These are phyloP conservation scores for Troides oblongomaculatus DNA, from an alignment of 2,888 invertebrate genomes.

Conservation along the genomic window DNA sequence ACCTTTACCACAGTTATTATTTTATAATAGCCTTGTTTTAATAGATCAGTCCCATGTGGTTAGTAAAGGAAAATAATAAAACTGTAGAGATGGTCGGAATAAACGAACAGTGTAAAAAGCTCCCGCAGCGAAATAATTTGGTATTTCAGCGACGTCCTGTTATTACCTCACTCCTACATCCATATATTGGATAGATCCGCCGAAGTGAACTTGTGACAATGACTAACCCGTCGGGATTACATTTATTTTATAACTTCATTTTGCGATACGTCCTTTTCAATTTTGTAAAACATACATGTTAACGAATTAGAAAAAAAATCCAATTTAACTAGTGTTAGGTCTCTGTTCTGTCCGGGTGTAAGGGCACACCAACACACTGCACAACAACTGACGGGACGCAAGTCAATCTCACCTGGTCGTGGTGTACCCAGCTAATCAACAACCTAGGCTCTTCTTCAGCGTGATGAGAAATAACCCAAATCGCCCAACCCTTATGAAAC, in stretches of 20 bases:
- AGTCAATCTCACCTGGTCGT: too few species aligned
- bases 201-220: constrained; percentile 21
- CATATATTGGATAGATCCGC: constrained; percentile 12
- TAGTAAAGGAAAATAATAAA: constrained; percentile 4
- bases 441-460: too few species aligned
- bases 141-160: constrained; percentile 20
- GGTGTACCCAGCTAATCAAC: too few species aligned
- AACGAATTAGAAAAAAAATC: too few species aligned
- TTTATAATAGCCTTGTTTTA: neutral
- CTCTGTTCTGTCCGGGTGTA: too few species aligned
- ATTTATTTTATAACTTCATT: constrained; percentile 11
- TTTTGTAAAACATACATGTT: neutral
- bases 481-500: too few species aligned
- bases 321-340: too few species aligned
- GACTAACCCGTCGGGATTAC: constrained; percentile 11
- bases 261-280: neutral
- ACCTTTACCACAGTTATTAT: neutral
- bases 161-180: constrained; percentile 13
- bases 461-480: too few species aligned
- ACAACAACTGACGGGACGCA: too few species aligned
- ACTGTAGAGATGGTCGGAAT: constrained; percentile 11
- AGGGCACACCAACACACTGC: too few species aligned
- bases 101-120: constrained; percentile 13
- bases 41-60: constrained; percentile 1
- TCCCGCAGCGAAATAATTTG: constrained; percentile 12